A percentile compares a stretch with the other conserved stretches of the same genome.
Evolutionary conservation across 1,140 invertebrate genomes (phyloP).

Genomic region (Dendroctonus valens): DNA sequence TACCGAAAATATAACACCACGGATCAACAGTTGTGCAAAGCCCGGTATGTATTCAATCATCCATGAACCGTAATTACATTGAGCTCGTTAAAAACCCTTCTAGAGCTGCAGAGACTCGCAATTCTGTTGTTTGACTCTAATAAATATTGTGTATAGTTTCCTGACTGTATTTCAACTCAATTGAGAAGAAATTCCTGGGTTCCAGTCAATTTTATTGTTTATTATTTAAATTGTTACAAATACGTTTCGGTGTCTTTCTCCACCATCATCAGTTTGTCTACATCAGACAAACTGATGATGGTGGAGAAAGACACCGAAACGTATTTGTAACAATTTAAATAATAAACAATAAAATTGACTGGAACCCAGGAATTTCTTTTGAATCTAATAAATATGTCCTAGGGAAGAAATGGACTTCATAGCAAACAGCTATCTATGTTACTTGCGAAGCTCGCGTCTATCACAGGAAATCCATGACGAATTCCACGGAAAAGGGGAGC

Average conservation of each 20-base stretch:
- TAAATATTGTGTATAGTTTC: no score
- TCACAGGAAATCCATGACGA: slow-evolving; percentile 68
- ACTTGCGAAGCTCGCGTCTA: slow-evolving; percentile 65
- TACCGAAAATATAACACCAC: slow-evolving; percentile 72
- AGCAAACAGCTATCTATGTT: slow-evolving; percentile 73
- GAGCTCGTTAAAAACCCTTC: not conserved
- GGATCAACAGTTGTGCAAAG: slow-evolving; percentile 76
- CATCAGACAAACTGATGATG: no score
- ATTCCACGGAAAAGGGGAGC: slow-evolving; percentile 75
- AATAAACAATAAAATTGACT: no score
- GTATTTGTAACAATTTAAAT: no score
- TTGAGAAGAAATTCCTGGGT: no score
- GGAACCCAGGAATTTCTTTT: not conserved
- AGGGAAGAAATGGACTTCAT: slow-evolving; percentile 68
- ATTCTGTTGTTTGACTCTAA: not conserved
- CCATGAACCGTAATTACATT: not conserved
- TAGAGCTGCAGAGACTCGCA: not conserved
- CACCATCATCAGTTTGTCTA: no score
- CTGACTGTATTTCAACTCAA: no score
- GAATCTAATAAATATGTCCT: not conserved
- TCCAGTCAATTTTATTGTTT: no score
- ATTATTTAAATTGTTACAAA: no score
- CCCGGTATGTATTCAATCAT: slow-evolving; percentile 39
- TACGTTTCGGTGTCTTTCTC: no score
- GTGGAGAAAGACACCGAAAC: no score